Evolutionary conservation across 2,797 vertebrate species (phyloP).

Genomic region (Mormyrus hasselquistii): DNA sequence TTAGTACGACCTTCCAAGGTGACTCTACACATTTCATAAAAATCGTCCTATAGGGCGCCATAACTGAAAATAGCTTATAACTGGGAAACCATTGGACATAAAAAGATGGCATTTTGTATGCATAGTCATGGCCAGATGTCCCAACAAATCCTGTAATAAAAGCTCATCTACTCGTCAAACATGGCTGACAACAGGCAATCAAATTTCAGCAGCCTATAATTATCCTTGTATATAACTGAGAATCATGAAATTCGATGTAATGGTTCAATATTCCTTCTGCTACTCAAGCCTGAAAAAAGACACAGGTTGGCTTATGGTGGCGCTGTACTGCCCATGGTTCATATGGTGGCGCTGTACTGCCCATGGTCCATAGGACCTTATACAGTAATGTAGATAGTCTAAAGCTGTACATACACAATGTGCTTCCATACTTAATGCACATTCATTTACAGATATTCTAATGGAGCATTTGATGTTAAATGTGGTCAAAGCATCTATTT

Average conservation of each 20-base stretch:
- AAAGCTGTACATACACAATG: not conserved
- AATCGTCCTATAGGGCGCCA: not conserved
- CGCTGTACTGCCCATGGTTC: too few relatives aligned
- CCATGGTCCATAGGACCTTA: not conserved
- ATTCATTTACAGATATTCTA: not conserved
- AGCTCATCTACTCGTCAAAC: not conserved
- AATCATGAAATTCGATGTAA: not conserved
- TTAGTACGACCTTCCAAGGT: not conserved
- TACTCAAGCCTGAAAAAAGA: not conserved
- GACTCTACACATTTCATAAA: not conserved
- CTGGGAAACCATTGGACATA: not conserved
- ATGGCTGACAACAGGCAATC: not conserved
- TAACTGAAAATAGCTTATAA: not conserved
- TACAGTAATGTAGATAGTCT: not conserved
- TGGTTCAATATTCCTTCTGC: not conserved
- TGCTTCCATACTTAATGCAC: not conserved
- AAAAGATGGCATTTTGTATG: not conserved
- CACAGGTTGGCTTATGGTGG: not conserved
- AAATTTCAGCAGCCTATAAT: not conserved
- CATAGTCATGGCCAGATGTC: not conserved
- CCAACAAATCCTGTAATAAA: not conserved
- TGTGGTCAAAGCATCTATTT: not conserved
- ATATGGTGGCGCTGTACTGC: not conserved
- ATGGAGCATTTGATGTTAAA: not conserved
- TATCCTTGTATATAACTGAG: not conserved